These are phyloP conservation scores for Hoplodrina ambigua DNA, from an alignment of 2,888 invertebrate genomes.

Conservation along the genomic window DNA sequence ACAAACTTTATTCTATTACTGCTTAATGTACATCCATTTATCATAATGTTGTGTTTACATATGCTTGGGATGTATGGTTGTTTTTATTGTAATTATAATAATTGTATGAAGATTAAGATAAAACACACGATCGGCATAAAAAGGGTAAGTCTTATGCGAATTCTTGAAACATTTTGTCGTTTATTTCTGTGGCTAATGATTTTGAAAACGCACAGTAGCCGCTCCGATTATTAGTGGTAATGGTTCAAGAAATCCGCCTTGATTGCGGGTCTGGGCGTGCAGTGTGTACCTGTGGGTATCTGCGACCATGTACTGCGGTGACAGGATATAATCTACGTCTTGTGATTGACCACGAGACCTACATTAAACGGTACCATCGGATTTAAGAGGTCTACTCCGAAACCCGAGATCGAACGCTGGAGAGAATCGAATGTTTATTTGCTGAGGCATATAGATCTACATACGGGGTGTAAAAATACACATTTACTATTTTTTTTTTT, in stretches of 20 bases:
- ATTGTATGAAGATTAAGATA: slow-evolving; percentile 50
- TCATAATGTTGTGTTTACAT: slow-evolving; percentile 35
- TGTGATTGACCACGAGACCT: slow-evolving; percentile 54
- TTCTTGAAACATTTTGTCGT: slow-evolving; percentile 63
- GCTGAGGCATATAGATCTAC: not conserved
- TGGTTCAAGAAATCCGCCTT: slow-evolving; percentile 76
- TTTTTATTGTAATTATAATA: slow-evolving; percentile 48
- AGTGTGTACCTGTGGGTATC: slow-evolving; percentile 29
- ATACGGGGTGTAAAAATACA: no score
- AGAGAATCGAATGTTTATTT: slow-evolving; percentile 32
- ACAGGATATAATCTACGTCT: slow-evolving; percentile 56
- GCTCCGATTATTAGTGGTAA: slow-evolving; percentile 75
- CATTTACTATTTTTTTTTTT: no score
- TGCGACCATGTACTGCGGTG: slow-evolving; percentile 30
- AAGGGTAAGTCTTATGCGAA: slow-evolving; percentile 40
- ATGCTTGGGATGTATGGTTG: slow-evolving; percentile 14
- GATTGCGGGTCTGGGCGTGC: slow-evolving; percentile 73
- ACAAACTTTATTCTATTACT: slow-evolving; percentile 36
- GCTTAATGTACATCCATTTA: slow-evolving; percentile 36
- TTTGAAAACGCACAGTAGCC: slow-evolving; percentile 77
- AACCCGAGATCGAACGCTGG: slow-evolving; percentile 4
- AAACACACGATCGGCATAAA: slow-evolving; percentile 57
- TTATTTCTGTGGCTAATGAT: slow-evolving; percentile 67
- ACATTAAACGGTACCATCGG: slow-evolving; percentile 51
- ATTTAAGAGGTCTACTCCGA: slow-evolving; percentile 43